Base-by-base conservation (phyloP, 1,140 invertebrate species). In the Tetragnatha versicolor region DNA sequence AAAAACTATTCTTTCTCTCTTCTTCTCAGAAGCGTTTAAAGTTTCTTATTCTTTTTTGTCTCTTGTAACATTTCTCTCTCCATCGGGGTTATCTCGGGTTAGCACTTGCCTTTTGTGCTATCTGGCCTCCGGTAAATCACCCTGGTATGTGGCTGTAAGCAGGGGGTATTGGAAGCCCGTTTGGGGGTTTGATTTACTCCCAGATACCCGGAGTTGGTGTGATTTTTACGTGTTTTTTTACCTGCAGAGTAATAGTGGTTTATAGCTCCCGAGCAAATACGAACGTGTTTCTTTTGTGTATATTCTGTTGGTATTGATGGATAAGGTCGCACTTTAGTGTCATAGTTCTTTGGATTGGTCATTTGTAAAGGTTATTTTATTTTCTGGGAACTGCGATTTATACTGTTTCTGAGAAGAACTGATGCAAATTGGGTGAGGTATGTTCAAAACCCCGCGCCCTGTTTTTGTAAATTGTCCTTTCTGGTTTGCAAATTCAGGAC, bases 81-180 rank as follows among this genome's bases (percentile, higher is more conserved):
- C 31, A 51, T 22, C 29, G 39, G 33, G 69, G 69, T 73, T 73
- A 73, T 73, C 69, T 4, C 14, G 25, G 69, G 69, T 73, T 73
- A 73, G 60, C 53, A 33, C 53, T 60, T 73, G 47, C 37, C 20
- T 39, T 60, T 58, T 73, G 51, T 68, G 17, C 31, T 68, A 68
- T 68, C 65, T 47, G 37, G 10, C 3, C 42, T 68, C 35, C 65
- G 22, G n/a, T 68, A 68, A 68, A 68, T 68, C 65, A 49, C 39
- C 37, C 25, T 17, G 33, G 47, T 9, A 68, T 49, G 29, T 14
- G 31, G 47, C 65, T 55, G 51, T 27, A 22, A 20, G 1, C 14
- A 14, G 12, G 27, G 10, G 9, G 61, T 29, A 25, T 33, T 27
- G 61, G n/a, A n/a, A 14, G 27, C 17, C 37, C 22, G 12, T 65